Base-by-base conservation (phyloP, 1,140 invertebrate genomes). In the Leptestheria dahalacensis region DNA sequence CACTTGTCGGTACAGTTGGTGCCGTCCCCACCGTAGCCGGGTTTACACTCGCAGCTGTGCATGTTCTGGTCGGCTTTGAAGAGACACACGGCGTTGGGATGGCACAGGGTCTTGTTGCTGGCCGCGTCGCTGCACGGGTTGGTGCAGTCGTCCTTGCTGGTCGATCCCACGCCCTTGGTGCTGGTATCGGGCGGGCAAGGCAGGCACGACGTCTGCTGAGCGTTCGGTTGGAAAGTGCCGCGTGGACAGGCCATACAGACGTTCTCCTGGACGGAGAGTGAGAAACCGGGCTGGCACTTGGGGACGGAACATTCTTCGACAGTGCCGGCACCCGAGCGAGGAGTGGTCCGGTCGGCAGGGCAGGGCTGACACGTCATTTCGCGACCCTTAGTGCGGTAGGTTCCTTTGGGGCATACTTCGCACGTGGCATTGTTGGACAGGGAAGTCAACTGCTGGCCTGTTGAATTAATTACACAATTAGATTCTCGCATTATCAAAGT, bases 31-130 rank as follows among this genome's bases (percentile, higher is more conserved):
- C 92, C 91, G 74, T 89, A 97, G 1, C 91, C 92, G 1, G 88
- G 85, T 68, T 93, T 95, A 71, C 93, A 97, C 68, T 91, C 85
- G 66, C 93, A 97, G 64, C 84, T 84, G 73, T 91, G 94, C 64
- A 90, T 86, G 62, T 82, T 85, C 1, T 85, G 90, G 68, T 92
- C 87, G 0, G 80, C 78, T 41, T 89, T 83, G 51, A 93, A 77
- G 0, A 94, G 77, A 70, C 93, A 94, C 67, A 91, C 86, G 0
- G 91, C 89, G 70, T 94, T 92, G 0, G 77, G 71, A 67, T 92
- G 87, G 67, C 91, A 96, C 57, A 89, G 82, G 78, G 86, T 84
- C 65, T 87, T 81, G 2, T 86, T 80, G 26, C 84, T 86, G 63
- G 82, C 84, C 67, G 85, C 88, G 67, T 91, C 84, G 68, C 49